Conservation (phyloP, 2,888 invertebrate genomes). For the Pyralis farinalis region DNA sequence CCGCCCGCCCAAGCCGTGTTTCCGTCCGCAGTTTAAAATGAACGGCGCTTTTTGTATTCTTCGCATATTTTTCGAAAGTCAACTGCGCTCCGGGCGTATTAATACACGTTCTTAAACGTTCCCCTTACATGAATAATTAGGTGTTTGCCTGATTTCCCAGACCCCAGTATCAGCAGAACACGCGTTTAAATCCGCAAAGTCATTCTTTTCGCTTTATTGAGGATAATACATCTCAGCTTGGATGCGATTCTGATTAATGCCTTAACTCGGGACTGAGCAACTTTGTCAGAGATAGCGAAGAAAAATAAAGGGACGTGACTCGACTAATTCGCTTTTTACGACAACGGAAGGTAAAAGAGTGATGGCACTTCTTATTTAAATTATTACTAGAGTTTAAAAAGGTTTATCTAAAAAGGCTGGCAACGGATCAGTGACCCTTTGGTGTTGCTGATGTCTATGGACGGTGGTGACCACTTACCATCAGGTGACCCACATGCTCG, state of each 20-base stretch:
- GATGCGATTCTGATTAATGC: conserved; percentile 78
- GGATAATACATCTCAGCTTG: conserved; percentile 74
- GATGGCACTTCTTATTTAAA: conserved; percentile 33
- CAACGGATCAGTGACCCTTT: no score
- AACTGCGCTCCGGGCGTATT: conserved; percentile 51
- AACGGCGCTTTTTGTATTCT: conserved; percentile 58
- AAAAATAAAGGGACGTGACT: conserved; percentile 78
- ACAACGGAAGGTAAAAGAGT: conserved; percentile 38
- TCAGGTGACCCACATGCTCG: no score
- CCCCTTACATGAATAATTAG: conserved; percentile 80
- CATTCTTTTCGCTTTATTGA: conserved; percentile 77
- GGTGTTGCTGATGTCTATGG: no score
- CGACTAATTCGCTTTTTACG: conserved; percentile 67
- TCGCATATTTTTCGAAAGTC: conserved; percentile 61
- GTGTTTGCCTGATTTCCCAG: conserved; percentile 69
- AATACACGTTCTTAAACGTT: conserved; percentile 68
- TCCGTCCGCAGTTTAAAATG: conserved; percentile 60
- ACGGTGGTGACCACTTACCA: no score
- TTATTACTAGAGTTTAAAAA: conserved; percentile 17
- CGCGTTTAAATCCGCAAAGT: conserved; percentile 76
- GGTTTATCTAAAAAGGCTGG: no score
- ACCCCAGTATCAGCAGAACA: conserved; percentile 70
- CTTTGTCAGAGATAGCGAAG: conserved; percentile 74
- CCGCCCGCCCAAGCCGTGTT: conserved; percentile 72
- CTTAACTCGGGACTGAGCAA: conserved; percentile 60